These are phyloP conservation scores for Eilema depressum DNA, from an alignment of 2,888 invertebrate species.

Conservation along the genomic window DNA sequence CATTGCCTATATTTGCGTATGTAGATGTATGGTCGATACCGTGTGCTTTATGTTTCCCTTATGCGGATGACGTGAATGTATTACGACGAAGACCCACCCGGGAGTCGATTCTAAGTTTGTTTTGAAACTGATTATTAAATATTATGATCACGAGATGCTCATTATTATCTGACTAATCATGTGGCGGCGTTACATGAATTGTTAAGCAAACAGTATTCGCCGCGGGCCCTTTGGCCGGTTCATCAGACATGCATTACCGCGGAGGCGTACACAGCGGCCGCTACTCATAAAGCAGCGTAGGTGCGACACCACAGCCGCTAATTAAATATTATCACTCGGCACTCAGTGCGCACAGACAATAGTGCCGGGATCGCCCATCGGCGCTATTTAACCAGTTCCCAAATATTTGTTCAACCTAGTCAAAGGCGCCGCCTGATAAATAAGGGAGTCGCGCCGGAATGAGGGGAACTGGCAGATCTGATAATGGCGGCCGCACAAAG, in stretches of 20 bases:
- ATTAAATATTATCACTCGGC: conserved; percentile 84
- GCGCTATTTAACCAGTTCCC: conserved; percentile 81
- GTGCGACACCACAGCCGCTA: conserved; percentile 82
- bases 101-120: conserved; percentile 54
- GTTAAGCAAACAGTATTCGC: conserved; percentile 75
- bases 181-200: conserved; percentile 65
- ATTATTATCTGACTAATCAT: conserved; percentile 78
- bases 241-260: conserved; percentile 62
- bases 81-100: conserved; percentile 48
- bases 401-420: conserved; percentile 80
- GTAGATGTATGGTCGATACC: conserved; percentile 47
- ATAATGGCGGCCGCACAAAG: conserved; percentile 75
- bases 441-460: conserved; percentile 66
- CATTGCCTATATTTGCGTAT: conserved; percentile 58
- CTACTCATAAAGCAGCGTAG: conserved; percentile 66
- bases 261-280: conserved; percentile 53
- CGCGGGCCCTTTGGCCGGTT: conserved; percentile 73
- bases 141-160: conserved; percentile 66
- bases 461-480: conserved; percentile 72
- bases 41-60: conserved; percentile 62
- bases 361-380: conserved; percentile 76
- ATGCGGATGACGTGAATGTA: conserved; percentile 54
- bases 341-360: conserved; percentile 80
- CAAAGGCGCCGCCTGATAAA: conserved; percentile 81
- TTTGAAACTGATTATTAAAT: conserved; percentile 58